phyloP scores from a whole-genome alignment of 2,797 vertebrate genomes.

The Dryobates pubescens region DNA sequence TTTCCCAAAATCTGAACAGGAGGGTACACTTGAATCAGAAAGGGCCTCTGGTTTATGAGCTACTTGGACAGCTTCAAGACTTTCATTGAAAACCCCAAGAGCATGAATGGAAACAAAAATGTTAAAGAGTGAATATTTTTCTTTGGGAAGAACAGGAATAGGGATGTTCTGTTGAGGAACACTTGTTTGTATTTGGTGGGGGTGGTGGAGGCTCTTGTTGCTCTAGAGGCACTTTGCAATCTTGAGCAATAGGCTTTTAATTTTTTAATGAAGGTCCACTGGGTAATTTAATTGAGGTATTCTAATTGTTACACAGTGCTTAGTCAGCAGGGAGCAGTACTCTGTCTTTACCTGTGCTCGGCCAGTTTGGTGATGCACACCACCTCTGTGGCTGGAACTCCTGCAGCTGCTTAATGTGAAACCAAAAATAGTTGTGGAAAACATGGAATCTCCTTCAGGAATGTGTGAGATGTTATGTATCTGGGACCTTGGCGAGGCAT shows the following conservation, averaged over 20 bases:
- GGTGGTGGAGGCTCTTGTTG: background rate
- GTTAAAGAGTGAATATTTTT: background rate
- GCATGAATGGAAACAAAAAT: conserved; percentile 8
- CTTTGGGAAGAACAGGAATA: background rate
- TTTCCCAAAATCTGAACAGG: conserved; percentile 66
- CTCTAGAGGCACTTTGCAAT: background rate
- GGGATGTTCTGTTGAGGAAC: background rate
- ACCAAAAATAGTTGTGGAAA: background rate
- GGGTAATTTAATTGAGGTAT: background rate
- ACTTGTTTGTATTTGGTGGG: background rate
- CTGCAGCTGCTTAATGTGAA: background rate
- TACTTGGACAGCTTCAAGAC: conserved; percentile 42
- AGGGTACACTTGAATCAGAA: conserved; percentile 71
- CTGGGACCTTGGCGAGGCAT: background rate
- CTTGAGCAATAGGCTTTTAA: background rate
- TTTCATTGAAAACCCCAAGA: conserved; percentile 34
- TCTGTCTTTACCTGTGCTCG: background rate
- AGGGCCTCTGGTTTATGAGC: conserved; percentile 44
- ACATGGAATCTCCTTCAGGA: background rate
- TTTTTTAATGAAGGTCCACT: background rate
- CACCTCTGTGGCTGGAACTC: background rate
- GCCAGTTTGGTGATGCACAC: background rate
- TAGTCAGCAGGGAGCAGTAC: background rate
- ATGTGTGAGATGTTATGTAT: background rate
- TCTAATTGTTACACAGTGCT: background rate